Evolutionary conservation across 2,113 vertebrate species (phyloP), one percentile per base, ranked within the genome.

Genomic region (Anser brachyrhynchus): DNA sequence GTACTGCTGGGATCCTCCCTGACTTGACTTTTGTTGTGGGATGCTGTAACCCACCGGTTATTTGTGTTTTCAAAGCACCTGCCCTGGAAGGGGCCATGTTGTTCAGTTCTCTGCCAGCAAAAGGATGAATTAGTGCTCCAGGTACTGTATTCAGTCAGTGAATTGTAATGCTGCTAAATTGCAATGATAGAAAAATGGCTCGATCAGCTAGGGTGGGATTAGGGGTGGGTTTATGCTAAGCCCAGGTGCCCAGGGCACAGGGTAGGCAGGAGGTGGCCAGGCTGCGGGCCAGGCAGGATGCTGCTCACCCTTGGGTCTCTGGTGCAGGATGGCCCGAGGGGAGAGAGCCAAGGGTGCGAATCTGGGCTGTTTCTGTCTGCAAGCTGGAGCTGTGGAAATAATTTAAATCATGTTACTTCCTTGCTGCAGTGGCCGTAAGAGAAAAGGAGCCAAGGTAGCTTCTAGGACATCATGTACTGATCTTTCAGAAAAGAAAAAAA

Each of bases 181-280:
- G 59, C 10, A 13, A 29, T 31, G 23, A 2, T 3, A 33, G 70
- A 31, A 28, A 19, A 61, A 37, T 37, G 26, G 8, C 51, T 25
- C 3, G 4, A 4, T 17, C 0, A 1, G 26, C 49, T 28, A 41
- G 39, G 35, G 49, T 5, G 31, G 44, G 54, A 13, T 39, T 12
- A 8, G 0, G 19, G 67, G 35, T 39, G 43, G 59, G 4, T 21
- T 35, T 39, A 21, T 22, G 75, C 39, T 19, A 33, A 64, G 49
- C 20, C 43, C 17, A 22, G 43, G 37, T 58, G 43, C 61, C 51
- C 39, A 28, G 31, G 9, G 18, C 21, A 4, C 41, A 5, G 41
- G 76, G 51, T 58, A 51, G 28, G 39, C 35, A 43, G 51, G 69
- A 43, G 51, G 31, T 26, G 37, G 31, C 22, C 18, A 22, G 11